These are phyloP conservation scores for Blera fallax DNA, from an alignment of 2,888 invertebrate species.

Conservation along the genomic window DNA sequence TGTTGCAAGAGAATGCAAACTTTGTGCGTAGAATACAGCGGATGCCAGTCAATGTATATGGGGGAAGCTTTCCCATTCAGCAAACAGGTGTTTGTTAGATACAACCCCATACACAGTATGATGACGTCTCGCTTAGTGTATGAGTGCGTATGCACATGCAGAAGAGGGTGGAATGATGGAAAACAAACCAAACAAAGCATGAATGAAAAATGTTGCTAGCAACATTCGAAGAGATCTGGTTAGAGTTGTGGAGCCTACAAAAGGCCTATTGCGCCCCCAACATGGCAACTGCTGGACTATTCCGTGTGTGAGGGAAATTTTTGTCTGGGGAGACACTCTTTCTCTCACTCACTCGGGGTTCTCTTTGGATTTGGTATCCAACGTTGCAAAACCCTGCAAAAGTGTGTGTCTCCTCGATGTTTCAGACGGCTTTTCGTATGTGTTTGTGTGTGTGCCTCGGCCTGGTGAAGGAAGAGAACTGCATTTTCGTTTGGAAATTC, in stretches of 20 bases:
- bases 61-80: conserved; percentile 66
- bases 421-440: conserved; percentile 29
- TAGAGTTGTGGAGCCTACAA: conserved; percentile 26
- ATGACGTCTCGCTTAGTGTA: conserved; percentile 49
- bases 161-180: conserved; percentile 54
- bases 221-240: conserved; percentile 46
- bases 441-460: conserved; percentile 11
- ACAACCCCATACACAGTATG: conserved; percentile 45
- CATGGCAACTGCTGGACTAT: neutral
- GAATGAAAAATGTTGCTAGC: conserved; percentile 68
- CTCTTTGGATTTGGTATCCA: conserved; percentile 61
- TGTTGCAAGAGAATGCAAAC: conserved; percentile 63
- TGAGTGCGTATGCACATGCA: conserved; percentile 69
- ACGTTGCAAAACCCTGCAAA: conserved; percentile 54
- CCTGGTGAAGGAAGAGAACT: conserved; percentile 68
- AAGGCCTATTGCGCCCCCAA: conserved; percentile 34
- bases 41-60: neutral
- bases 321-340: conserved; percentile 44
- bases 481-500: conserved; percentile 59
- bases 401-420: conserved; percentile 42
- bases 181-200: conserved; percentile 66
- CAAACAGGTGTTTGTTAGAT: conserved; percentile 74
- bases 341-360: conserved; percentile 41
- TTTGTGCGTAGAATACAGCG: conserved; percentile 47
- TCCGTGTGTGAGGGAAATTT: conserved; percentile 26